Evolutionary conservation across 2,113 vertebrate genomes (phyloP).

Genomic region (Cyprinus carpio): DNA sequence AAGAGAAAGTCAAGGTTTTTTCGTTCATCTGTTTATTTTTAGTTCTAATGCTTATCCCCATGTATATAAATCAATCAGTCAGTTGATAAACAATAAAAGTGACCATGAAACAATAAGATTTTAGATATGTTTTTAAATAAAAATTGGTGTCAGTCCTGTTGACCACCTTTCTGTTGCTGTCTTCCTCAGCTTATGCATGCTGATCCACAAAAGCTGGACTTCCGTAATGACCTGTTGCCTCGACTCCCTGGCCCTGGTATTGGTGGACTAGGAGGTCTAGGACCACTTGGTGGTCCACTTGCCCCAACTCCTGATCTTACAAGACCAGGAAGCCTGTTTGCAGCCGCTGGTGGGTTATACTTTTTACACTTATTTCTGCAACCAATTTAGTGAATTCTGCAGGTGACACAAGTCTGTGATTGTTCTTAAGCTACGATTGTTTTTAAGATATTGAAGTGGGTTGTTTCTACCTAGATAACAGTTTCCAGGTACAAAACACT

Average conservation of each 20-base stretch:
- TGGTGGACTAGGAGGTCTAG: slow-evolving; percentile 75
- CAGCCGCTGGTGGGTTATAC: slow-evolving; percentile 71
- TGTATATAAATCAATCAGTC: too few relatives aligned
- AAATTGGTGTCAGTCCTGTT: not conserved
- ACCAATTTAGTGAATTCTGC: not conserved
- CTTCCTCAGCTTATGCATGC: slow-evolving; percentile 77
- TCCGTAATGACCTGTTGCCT: slow-evolving; percentile 83
- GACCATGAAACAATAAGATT: too few relatives aligned
- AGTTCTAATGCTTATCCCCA: not conserved
- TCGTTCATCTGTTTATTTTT: not conserved
- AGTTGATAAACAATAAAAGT: too few relatives aligned
- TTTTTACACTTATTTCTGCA: not conserved
- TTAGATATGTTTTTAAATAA: not conserved
- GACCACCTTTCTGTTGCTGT: not conserved
- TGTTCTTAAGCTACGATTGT: not conserved
- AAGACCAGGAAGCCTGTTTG: slow-evolving; percentile 84
- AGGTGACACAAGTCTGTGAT: not conserved
- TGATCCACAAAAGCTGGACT: slow-evolving; percentile 89
- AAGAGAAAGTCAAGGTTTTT: slow-evolving; percentile 89
- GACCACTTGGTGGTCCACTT: slow-evolving; percentile 74
- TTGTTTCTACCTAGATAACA: not conserved
- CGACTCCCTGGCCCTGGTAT: slow-evolving; percentile 81
- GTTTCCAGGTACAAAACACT: not conserved
- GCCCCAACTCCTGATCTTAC: slow-evolving; percentile 80
- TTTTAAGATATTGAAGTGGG: not conserved